Percentiles rank a stretch among this genome's conserved stretches.
phyloP scores from a whole-genome alignment of 2,888 invertebrate genomes.

The Macropis europaea region DNA sequence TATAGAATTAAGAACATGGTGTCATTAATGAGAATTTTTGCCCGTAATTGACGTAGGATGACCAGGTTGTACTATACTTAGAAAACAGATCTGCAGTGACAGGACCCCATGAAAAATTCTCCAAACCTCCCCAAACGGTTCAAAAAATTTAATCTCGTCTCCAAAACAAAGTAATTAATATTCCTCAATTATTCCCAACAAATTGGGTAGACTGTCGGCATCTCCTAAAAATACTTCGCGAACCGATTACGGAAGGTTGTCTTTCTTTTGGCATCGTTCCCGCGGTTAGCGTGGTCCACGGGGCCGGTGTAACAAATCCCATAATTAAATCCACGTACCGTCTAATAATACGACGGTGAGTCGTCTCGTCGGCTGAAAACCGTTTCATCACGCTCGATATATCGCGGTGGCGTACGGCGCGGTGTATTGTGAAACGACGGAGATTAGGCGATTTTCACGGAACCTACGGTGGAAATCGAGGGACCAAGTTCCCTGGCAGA shows the following conservation, averaged over 20 bases:
- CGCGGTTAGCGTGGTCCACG: conserved; percentile 10
- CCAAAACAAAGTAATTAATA: too few species aligned
- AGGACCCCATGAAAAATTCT: too few species aligned
- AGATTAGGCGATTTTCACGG: conserved; percentile 47
- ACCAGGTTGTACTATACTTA: too few species aligned
- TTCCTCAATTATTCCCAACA: neutral
- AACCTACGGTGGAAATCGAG: conserved; percentile 15
- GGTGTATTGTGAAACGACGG: conserved; percentile 38
- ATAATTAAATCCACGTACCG: conserved; percentile 44
- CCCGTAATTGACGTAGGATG: too few species aligned
- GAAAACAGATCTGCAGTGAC: too few species aligned
- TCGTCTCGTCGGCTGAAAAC: conserved; percentile 21
- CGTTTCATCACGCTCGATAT: conserved; percentile 41
- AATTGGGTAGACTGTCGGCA: neutral
- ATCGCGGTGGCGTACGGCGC: conserved; percentile 10
- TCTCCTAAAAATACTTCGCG: neutral
- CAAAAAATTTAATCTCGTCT: too few species aligned
- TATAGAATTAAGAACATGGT: too few species aligned
- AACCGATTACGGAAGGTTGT: conserved; percentile 17
- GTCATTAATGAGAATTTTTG: too few species aligned
- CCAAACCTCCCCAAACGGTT: too few species aligned
- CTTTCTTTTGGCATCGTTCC: conserved; percentile 42
- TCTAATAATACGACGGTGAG: conserved; percentile 42
- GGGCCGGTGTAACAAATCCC: conserved; percentile 38
- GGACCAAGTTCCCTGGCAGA: conserved; percentile 34